These are phyloP conservation scores for Macropodus opercularis DNA, from an alignment of 2,797 vertebrate genomes.

Conservation along the genomic window DNA sequence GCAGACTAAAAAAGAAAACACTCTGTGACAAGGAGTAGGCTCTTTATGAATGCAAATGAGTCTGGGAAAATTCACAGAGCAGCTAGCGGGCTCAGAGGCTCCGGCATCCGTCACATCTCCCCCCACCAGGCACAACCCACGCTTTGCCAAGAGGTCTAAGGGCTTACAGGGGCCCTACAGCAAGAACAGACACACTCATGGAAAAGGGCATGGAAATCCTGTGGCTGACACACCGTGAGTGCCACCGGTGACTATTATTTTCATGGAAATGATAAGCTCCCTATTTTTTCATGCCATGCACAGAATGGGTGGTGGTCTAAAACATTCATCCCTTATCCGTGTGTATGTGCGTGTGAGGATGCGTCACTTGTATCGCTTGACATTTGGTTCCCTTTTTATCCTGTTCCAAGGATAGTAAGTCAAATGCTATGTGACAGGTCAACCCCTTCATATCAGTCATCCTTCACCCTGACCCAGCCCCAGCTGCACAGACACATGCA, in stretches of 20 bases:
- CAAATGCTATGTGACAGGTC: conserved; percentile 80
- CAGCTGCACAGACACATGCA: conserved; percentile 62
- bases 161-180: conserved; percentile 77
- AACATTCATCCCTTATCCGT: conserved; percentile 65
- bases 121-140: conserved; percentile 75
- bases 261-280: conserved; percentile 68
- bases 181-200: conserved; percentile 73
- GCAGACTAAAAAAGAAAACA: conserved; percentile 91
- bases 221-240: conserved; percentile 65
- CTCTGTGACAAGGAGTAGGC: conserved; percentile 93
- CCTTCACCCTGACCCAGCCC: conserved; percentile 74
- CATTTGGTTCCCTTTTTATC: conserved; percentile 79
- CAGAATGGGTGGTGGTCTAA: conserved; percentile 70
- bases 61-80: conserved; percentile 88
- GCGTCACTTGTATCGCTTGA: conserved; percentile 79
- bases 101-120: conserved; percentile 74
- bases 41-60: conserved; percentile 99
- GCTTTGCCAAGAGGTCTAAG: conserved; percentile 76
- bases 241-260: conserved; percentile 74
- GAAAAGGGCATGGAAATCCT: conserved; percentile 72
- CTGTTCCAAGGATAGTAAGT: conserved; percentile 77
- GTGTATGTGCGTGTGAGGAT: conserved; percentile 47
- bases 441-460: conserved; percentile 76
- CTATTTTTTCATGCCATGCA: conserved; percentile 68
- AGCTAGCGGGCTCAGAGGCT: conserved; percentile 78